Base-by-base conservation (phyloP, 2,888 invertebrate species). In the Lacanobia oleracea region DNA sequence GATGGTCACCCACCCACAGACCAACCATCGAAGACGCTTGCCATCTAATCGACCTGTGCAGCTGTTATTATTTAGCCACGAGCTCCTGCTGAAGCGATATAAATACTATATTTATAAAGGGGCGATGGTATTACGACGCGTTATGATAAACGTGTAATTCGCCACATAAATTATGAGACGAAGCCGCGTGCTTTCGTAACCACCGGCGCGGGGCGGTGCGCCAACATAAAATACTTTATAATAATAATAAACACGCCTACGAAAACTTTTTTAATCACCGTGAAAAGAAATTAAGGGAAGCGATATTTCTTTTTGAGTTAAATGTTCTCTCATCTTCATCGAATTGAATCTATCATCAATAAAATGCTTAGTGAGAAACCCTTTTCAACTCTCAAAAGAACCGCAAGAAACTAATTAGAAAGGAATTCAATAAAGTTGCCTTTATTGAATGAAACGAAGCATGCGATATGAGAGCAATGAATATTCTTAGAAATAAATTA, bases 81-180 rank as follows among this genome's bases (percentile, higher is more conserved):
- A n/a, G n/a, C n/a, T n/a, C n/a, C n/a, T n/a, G n/a, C n/a, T 75
- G 53, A 71, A 67, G 67, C 83, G 68, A 77, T 77, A 83, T 84
- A 88, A 87, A 85, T 86, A 79, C 77, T 33, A 76, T 85, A 87
- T 86, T 85, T 80, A 81, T 65, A 77, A 83, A 72, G 48, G 64
- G 61, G 57, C 59, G 71, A 67, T 61, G 69, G 70, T 68, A 88
- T 89, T 87, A 90, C 77, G 78, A 72, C 51, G 83, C 82, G 85
- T 83, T 85, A 81, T 85, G 87, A 88, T 88, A 87, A 89, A 87
- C 86, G 84, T 77, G 86, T 88, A 84, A 86, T 87, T 82, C 73
- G 77, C 53, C 56, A 67, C 81, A 79, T 85, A 86, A 86, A 86
- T 87, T 86, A 88, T 85, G 87, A 86, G 79, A 67, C 70, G 33